Percentiles rank a stretch among this genome's conserved stretches.
phyloP scores from a whole-genome alignment of 2,797 vertebrate genomes.

The Diplodus puntazzo region DNA sequence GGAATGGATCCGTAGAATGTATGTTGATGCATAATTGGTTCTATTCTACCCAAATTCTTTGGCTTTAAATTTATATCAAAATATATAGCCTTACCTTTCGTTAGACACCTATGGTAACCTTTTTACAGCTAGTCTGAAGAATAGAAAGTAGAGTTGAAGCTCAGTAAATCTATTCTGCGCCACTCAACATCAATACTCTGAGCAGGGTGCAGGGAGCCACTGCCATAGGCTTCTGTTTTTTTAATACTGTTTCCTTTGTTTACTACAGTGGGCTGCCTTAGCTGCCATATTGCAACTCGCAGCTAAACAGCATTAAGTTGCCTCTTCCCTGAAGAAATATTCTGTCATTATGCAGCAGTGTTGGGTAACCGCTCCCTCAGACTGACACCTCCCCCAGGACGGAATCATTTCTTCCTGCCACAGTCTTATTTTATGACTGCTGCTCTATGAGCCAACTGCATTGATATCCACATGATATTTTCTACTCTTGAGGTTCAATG shows the following conservation, averaged over 20 bases:
- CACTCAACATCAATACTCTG: constrained; percentile 6
- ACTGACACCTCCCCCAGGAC: constrained; percentile 19
- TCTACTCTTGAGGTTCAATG: constrained; percentile 35
- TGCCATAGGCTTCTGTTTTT: constrained; percentile 12
- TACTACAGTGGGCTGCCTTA: constrained; percentile 5
- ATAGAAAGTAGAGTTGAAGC: not conserved
- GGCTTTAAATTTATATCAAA: not conserved
- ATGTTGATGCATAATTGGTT: not conserved
- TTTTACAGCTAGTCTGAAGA: not conserved
- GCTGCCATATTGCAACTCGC: constrained; percentile 36
- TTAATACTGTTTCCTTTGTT: constrained; percentile 39
- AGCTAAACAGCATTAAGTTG: constrained; percentile 42
- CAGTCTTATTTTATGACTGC: constrained; percentile 16
- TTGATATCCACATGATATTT: constrained; percentile 20
- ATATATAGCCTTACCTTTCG: not conserved
- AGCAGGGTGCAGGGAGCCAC: not conserved
- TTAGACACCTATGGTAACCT: not conserved
- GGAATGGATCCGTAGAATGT: not conserved
- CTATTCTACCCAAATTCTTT: not conserved
- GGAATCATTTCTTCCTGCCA: constrained; percentile 17
- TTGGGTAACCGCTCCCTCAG: constrained; percentile 27
- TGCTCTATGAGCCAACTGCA: constrained; percentile 3
- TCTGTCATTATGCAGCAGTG: constrained; percentile 30
- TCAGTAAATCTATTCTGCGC: constrained; percentile 5
- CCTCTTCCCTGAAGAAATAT: constrained; percentile 37